Conservation (phyloP, 2,113 vertebrate genomes). For the Hydropotes inermis region DNA sequence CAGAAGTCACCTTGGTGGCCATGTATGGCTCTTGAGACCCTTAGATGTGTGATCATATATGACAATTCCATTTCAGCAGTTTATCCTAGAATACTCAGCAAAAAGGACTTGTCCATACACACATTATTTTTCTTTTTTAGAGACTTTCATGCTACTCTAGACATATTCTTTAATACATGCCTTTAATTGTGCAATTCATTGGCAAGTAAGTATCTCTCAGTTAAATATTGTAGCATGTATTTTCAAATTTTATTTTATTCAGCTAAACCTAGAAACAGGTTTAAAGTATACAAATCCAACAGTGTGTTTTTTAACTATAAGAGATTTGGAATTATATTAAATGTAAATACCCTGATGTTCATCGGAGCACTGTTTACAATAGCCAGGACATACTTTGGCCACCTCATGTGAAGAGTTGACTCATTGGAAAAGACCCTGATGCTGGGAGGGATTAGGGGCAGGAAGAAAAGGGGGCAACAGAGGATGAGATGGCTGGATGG, state of each 20-base stretch:
- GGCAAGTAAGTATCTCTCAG: not conserved
- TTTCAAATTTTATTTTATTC: not conserved
- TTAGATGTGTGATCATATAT: not conserved
- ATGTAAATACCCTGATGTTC: not conserved
- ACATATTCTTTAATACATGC: not conserved
- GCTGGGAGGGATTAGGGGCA: too few species aligned
- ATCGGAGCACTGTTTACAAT: not conserved
- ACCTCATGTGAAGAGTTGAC: too few species aligned
- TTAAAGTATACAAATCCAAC: not conserved
- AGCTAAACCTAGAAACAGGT: not conserved
- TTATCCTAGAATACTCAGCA: not conserved
- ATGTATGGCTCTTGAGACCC: not conserved
- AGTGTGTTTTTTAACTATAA: not conserved
- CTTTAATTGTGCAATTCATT: not conserved
- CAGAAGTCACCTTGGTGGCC: not conserved
- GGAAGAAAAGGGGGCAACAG: too few species aligned
- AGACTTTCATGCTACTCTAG: not conserved
- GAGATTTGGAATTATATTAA: not conserved
- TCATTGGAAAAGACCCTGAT: too few species aligned
- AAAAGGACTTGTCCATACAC: not conserved
- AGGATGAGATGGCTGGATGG: too few species aligned
- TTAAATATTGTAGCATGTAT: not conserved
- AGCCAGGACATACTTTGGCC: not conserved
- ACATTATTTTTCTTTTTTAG: not conserved
- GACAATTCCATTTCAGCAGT: not conserved